Percentiles rank a stretch among this genome's conserved stretches.
These are phyloP conservation scores for Dugesia japonica DNA, from an alignment of 2,888 invertebrate species.

Conservation along the genomic window DNA sequence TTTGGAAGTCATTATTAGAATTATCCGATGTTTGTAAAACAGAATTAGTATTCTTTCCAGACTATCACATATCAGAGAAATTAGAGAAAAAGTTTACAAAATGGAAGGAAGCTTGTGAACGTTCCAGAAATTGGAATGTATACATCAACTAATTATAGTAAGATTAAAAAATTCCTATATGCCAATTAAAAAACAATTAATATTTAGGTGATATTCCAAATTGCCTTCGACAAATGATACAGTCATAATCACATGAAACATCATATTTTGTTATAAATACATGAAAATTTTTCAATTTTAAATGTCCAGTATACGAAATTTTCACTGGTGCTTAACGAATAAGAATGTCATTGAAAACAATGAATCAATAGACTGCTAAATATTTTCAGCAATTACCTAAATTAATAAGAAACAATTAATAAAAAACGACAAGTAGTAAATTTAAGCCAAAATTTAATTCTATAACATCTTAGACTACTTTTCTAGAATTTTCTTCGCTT, in stretches of 20 bases:
- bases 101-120: neutral
- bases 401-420: neutral
- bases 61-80: neutral
- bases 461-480: slow-evolving; percentile 20
- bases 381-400: neutral
- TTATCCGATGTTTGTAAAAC: neutral
- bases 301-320: neutral
- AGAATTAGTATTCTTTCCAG: neutral
- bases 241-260: slow-evolving; percentile 16
- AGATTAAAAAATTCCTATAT: neutral
- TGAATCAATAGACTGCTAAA: too few relatives aligned
- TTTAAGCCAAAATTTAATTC: neutral
- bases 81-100: neutral
- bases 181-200: neutral
- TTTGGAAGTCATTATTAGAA: neutral
- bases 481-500: neutral
- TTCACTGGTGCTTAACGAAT: too few relatives aligned
- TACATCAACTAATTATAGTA: neutral
- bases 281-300: neutral
- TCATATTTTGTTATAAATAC: slow-evolving; percentile 9
- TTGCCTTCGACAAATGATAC: slow-evolving; percentile 4
- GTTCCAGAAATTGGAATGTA: neutral
- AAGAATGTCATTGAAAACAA: too few relatives aligned
- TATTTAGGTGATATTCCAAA: neutral
- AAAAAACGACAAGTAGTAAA: neutral